Percentiles rank a stretch among this genome's conserved stretches.
phyloP scores from a whole-genome alignment of 2,888 invertebrate genomes.

The Synergus japonicus region DNA sequence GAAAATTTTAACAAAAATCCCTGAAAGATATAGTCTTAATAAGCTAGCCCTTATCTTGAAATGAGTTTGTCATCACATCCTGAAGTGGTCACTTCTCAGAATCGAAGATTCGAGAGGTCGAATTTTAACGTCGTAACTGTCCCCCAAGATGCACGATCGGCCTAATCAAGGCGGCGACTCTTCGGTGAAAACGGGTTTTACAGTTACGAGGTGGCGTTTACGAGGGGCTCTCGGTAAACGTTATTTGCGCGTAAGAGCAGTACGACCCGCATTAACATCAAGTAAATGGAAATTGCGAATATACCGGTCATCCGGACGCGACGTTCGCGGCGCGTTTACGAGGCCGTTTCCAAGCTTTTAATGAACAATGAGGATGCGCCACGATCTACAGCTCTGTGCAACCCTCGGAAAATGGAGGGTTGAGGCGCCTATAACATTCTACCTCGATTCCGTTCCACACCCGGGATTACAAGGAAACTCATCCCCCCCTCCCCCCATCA shows the following conservation, averaged over 20 bases:
- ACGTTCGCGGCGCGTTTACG: constrained; percentile 66
- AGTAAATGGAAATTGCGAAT: constrained; percentile 72
- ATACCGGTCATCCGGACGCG: constrained; percentile 60
- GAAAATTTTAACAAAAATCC: neutral
- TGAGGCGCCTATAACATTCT: constrained; percentile 4
- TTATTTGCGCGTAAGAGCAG: constrained; percentile 65
- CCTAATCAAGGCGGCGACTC: constrained; percentile 59
- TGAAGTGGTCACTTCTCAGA: neutral
- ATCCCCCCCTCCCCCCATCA: too few species aligned
- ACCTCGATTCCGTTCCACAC: constrained; percentile 19
- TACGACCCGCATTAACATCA: constrained; percentile 66
- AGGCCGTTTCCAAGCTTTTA: constrained; percentile 67
- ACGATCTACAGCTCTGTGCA: constrained; percentile 12
- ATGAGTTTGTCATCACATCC: neutral
- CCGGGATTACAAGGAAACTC: neutral
- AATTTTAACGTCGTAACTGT: constrained; percentile 33
- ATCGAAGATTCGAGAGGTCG: neutral
- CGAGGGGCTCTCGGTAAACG: constrained; percentile 64
- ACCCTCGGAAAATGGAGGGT: constrained; percentile 27
- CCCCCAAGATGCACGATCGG: constrained; percentile 39
- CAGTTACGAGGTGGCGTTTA: constrained; percentile 72
- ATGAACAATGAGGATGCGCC: constrained; percentile 63
- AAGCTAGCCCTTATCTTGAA: neutral
- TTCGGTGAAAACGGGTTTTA: constrained; percentile 69
- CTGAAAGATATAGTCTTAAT: neutral